Evolutionary conservation across 1,140 invertebrate species (phyloP).

Genomic region (Drosophila melanica): DNA sequence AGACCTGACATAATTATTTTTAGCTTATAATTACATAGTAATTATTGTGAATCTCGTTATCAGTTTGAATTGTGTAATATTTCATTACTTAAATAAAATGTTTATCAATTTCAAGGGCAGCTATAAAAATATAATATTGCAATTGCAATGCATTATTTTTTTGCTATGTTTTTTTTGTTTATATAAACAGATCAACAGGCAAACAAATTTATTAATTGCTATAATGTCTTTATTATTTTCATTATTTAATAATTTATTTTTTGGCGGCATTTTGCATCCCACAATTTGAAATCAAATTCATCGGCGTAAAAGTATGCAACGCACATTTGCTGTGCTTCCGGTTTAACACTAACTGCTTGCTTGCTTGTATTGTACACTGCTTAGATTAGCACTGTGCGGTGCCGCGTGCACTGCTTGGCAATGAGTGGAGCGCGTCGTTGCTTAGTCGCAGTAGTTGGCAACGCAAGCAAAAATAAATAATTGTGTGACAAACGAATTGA

Average conservation of each 20-base stretch:
- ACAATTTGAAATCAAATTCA: background rate
- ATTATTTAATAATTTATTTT: background rate
- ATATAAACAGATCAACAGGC: too few relatives aligned
- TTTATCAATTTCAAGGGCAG: too few relatives aligned
- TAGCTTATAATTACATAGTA: too few relatives aligned
- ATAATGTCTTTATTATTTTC: background rate
- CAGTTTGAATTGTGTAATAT: too few relatives aligned
- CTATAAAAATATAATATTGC: too few relatives aligned
- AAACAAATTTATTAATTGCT: too few relatives aligned
- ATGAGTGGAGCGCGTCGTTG: background rate
- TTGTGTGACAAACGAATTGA: background rate
- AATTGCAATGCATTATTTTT: background rate
- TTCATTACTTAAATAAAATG: too few relatives aligned
- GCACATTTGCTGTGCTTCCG: background rate
- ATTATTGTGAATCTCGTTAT: too few relatives aligned
- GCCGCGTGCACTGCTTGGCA: background rate
- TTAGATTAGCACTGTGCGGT: background rate
- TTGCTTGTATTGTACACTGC: background rate
- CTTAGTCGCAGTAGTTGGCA: background rate
- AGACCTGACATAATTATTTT: too few relatives aligned
- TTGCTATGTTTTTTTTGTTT: background rate
- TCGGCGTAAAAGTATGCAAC: constrained; percentile 12
- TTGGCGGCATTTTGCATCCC: background rate
- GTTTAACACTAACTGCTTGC: background rate
- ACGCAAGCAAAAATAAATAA: background rate